A percentile compares a stretch with the other conserved stretches of the same genome.
These are phyloP conservation scores for Seladonia tumulorum DNA, from an alignment of 2,888 invertebrate species.

Conservation along the genomic window DNA sequence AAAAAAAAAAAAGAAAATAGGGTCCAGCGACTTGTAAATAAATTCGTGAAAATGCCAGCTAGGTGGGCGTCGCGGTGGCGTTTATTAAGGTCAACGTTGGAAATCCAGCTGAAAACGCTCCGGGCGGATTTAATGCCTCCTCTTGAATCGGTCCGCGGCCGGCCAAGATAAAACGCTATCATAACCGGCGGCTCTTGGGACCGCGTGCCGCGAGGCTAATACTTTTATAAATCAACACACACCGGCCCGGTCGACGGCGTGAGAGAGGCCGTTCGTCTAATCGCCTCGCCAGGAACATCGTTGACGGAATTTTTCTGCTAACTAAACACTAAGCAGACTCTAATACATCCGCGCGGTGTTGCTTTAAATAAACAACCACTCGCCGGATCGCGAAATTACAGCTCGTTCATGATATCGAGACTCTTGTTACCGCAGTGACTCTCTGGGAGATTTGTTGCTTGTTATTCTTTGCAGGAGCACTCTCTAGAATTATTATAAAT, in stretches of 20 bases:
- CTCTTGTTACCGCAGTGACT: background rate
- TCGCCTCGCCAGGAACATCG: background rate
- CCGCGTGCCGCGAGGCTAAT: conserved; percentile 39
- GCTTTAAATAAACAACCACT: conserved; percentile 13
- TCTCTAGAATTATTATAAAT: background rate
- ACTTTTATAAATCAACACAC: conserved; percentile 53
- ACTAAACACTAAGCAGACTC: background rate
- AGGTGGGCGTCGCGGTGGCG: background rate
- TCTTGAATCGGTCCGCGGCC: conserved; percentile 23
- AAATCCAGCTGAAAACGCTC: conserved; percentile 17
- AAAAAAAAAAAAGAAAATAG: conserved; percentile 8
- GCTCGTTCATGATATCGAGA: background rate
- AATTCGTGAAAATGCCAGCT: background rate
- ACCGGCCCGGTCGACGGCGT: no score
- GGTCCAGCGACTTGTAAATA: conserved; percentile 15
- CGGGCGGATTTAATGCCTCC: conserved; percentile 26
- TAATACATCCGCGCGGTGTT: background rate
- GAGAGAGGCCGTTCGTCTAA: conserved; percentile 5
- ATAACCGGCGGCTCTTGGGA: conserved; percentile 23
- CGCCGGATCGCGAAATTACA: background rate
- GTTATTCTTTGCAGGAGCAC: background rate
- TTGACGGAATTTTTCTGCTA: conserved; percentile 7
- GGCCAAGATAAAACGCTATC: conserved; percentile 40
- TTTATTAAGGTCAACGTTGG: conserved; percentile 28
- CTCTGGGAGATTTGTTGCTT: background rate